phyloP scores from a whole-genome alignment of 2,113 vertebrate species.

The Ceyx cyanopectus region DNA sequence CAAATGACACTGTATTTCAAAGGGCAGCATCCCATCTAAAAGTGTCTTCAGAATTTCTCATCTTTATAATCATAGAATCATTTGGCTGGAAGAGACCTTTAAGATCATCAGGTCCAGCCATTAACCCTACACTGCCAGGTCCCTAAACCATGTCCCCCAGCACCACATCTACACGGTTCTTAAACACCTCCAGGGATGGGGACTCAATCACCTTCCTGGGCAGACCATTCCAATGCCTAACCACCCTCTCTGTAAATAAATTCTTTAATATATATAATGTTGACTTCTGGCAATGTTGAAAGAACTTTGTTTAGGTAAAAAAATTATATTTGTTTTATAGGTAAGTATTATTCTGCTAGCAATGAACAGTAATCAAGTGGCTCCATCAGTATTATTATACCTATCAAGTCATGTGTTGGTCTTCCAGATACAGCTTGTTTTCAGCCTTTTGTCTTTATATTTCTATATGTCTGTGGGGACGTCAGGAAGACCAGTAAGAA shows the following conservation, averaged over 20 bases:
- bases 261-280: neutral
- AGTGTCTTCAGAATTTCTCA: neutral
- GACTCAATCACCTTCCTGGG: too few species aligned
- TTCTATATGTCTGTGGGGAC: neutral
- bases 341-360: neutral
- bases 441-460: neutral
- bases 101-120: too few species aligned
- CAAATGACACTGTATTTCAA: neutral
- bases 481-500: neutral
- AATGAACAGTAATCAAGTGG: neutral
- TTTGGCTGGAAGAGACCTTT: too few species aligned
- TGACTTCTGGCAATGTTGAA: slow-evolving; percentile 1
- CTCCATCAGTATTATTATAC: neutral
- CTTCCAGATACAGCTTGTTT: neutral
- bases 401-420: neutral
- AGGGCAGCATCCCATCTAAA: neutral
- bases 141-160: too few species aligned
- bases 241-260: too few species aligned
- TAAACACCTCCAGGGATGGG: too few species aligned
- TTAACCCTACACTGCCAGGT: too few species aligned
- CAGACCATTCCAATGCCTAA: too few species aligned
- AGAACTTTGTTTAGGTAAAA: neutral
- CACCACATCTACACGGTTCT: too few species aligned
- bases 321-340: slow-evolving; percentile 2
- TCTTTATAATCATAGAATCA: neutral